phyloP scores from a whole-genome alignment of 2,113 vertebrate species.

The Atrichornis clamosus region DNA sequence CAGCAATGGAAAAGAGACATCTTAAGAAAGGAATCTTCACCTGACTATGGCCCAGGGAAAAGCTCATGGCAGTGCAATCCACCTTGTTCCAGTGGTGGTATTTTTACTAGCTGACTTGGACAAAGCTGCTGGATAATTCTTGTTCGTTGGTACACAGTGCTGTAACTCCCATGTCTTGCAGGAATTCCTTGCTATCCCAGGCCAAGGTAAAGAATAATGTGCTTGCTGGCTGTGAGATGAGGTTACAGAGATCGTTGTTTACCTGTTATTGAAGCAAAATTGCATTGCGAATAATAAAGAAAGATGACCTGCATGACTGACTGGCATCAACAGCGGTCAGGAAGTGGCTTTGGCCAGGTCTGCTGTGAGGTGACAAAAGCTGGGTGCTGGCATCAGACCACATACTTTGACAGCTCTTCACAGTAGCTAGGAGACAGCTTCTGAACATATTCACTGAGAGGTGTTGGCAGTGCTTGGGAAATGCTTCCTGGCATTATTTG shows the following conservation, averaged over 20 bases:
- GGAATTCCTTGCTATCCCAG: not conserved
- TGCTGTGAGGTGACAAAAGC: not conserved
- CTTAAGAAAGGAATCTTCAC: not conserved
- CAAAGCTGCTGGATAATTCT: not conserved
- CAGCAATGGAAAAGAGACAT: not conserved
- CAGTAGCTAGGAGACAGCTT: not conserved
- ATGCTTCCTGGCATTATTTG: not conserved
- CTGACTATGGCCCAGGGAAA: not conserved
- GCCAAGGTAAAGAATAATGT: not conserved
- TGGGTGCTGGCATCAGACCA: not conserved
- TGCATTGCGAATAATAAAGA: not conserved
- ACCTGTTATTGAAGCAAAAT: not conserved
- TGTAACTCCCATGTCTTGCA: not conserved
- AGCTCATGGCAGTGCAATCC: not conserved
- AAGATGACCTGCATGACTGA: not conserved
- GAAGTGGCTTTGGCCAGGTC: not conserved
- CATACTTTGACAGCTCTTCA: not conserved
- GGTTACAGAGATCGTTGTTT: not conserved
- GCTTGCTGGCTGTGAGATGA: not conserved
- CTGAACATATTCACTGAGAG: not conserved
- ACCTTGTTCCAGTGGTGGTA: not conserved
- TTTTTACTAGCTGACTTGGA: not conserved
- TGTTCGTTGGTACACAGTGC: not conserved
- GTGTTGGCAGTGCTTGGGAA: not conserved
- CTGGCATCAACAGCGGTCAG: not conserved